Base-by-base conservation (phyloP, 37 sponge, comb jelly and placozoan species). In the Beroe ovata region DNA sequence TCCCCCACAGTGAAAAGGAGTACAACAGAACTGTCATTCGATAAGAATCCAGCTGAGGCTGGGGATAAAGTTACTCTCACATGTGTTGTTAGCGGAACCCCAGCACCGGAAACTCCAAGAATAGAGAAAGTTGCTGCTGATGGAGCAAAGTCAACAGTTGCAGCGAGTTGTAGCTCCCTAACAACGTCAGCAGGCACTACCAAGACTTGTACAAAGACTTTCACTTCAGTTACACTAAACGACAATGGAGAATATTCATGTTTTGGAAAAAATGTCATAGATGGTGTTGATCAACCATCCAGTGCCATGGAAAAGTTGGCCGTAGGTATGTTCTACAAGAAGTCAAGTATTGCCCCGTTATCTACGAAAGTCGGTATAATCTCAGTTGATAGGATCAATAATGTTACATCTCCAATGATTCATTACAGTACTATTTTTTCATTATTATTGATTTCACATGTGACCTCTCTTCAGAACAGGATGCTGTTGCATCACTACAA, bases 251-350 rank as follows among this genome's bases (percentile, higher is more conserved):
- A 19, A 1, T 66, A 66, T 30, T 3, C 2, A 16, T 66, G 69
- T 18, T 2, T 3, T 34, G 69, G 69, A 32, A 1, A 66, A 66
- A 66, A 66, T 30, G 36, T 33, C 8, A 66, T 66, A 6, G 36
- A 66, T 66, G 36, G 35, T 34, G 35, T 34, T 29, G 16, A 66
- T 29, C 29, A 66, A 16, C 1, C 19, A 26, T 66, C 69, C 2
- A 34, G 36, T 1, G 33, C 1, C 16, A 14, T 2, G 35, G 16
- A 29, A 25, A 33, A 3, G 1, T 33, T 66, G 33, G 8, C 14
- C 33, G 34, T 66, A 66, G 69, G 69, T 66, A 28, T 4, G 23
- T n/a, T n/a, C n/a, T n/a, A n/a, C n/a, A n/a, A n/a, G n/a, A n/a
- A n/a, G n/a, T n/a, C n/a, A n/a, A n/a, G n/a, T n/a, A n/a, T n/a